phyloP scores from a whole-genome alignment of 2,113 vertebrate genomes.

The Odobenus rosmarus region DNA sequence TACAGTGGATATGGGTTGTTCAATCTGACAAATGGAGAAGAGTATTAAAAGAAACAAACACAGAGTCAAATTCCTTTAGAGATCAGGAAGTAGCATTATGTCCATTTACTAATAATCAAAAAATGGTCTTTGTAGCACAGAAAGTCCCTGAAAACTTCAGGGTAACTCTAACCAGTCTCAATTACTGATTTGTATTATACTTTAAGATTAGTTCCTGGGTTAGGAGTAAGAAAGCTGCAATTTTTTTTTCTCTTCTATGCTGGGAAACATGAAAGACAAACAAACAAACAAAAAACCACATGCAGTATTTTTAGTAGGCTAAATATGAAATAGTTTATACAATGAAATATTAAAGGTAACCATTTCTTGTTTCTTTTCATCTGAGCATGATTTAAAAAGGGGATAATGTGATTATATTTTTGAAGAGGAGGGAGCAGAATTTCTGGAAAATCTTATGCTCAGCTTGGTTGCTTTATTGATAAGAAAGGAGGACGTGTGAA shows the following conservation, averaged over 20 bases:
- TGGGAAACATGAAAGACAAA: conserved; percentile 82
- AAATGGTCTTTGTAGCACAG: conserved; percentile 71
- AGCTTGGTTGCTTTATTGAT: conserved; percentile 81
- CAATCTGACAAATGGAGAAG: conserved; percentile 77
- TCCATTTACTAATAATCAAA: conserved; percentile 82
- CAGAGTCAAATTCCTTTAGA: conserved; percentile 74
- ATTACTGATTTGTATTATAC: conserved; percentile 78
- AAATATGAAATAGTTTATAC: conserved; percentile 80
- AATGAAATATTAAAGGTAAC: conserved; percentile 80
- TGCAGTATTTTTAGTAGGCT: conserved; percentile 78
- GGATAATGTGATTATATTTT: conserved; percentile 78
- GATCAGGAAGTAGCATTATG: conserved; percentile 70
- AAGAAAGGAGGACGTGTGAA: conserved; percentile 73
- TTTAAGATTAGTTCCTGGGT: conserved; percentile 80
- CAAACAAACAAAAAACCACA: conserved; percentile 65
- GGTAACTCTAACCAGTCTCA: conserved; percentile 78
- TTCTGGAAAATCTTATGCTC: conserved; percentile 81
- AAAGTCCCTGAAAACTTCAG: conserved; percentile 73
- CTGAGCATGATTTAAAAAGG: conserved; percentile 81
- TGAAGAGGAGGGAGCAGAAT: conserved; percentile 74
- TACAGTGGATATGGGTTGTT: conserved; percentile 65
- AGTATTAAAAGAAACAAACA: conserved; percentile 78
- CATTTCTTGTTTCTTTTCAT: conserved; percentile 81
- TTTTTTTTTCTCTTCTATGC: conserved; percentile 65
- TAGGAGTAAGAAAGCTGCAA: conserved; percentile 72